phyloP scores from a whole-genome alignment of 2,797 vertebrate species.

The Manis crassicaudata region DNA sequence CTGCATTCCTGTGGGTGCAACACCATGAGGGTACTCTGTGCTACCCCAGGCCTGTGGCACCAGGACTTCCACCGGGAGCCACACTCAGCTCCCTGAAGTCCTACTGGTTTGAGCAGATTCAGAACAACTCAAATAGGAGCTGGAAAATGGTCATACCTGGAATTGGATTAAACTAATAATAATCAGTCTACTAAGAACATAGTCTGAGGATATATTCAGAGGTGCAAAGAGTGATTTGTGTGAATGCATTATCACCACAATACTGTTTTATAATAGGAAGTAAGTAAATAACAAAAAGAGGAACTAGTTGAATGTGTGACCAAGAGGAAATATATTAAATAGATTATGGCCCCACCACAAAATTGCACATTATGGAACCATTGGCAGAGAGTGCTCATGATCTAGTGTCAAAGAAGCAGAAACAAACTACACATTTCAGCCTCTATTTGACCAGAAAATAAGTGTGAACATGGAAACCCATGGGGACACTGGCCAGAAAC shows the following conservation, averaged over 20 bases:
- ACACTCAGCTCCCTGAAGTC: not conserved
- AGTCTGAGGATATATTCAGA: not conserved
- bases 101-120: not conserved
- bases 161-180: not conserved
- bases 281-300: not conserved
- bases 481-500: too few species aligned
- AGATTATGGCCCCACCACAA: not conserved
- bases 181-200: not conserved
- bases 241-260: not conserved
- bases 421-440: fast-evolving
- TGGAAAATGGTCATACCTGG: not conserved
- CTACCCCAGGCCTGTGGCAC: not conserved
- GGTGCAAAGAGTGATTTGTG: not conserved
- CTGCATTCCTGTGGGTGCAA: too few species aligned
- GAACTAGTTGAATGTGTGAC: not conserved
- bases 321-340: not conserved
- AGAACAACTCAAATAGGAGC: not conserved
- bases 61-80: not conserved
- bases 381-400: not conserved
- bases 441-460: not conserved
- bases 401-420: not conserved
- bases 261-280: not conserved
- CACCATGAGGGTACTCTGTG: too few species aligned
- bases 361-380: not conserved
- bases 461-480: fast-evolving